Base-by-base conservation (phyloP, 2,113 vertebrate genomes). In the Channa maculata region DNA sequence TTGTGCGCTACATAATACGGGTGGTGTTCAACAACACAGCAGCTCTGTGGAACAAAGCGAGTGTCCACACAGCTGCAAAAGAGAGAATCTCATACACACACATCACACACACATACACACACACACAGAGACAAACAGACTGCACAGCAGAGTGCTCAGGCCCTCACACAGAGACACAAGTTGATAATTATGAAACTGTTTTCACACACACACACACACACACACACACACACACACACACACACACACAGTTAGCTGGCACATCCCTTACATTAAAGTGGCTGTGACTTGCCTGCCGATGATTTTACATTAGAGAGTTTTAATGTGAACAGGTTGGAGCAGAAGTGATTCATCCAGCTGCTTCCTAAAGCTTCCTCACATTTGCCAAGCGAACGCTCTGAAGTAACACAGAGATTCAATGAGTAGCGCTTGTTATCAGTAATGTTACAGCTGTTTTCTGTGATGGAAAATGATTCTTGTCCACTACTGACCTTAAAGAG, bases 31-130 rank as follows among this genome's bases (percentile, higher is more conserved):
- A 63, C 46, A 58, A 67, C 62, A 60, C 70, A 36, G 72, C 62
- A 65, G 53, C 71, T 69, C 71, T 24, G 51, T 52, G 38, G 54
- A 75, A 83, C 75, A 82, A 82, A 70, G 57, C 53, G 9, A 24
- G 69, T 2, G 61, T 65, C 54, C 51, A 14, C 45, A 13, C 77
- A 74, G 65, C 75, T 66, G 72, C 48, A 34, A 50, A 41, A 33
- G 43, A 49, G 33, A 55, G n/a, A 74, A 67, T 75, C 37, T 49
- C 71, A 50, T 37, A 45, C 37, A 64, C 49, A 41, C 37, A 14
- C 2, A 2, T 6, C 37, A 64, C 49, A 41, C 37, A 14, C 2
- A 2, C 6, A 73, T 45, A 62, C 53, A 51, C 15, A 8, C 2
- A 50, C 14, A 15, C 48, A 49, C 48, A 49, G 12, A 13, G 11